Evolutionary conservation across 2,113 vertebrate species (phyloP).

Genomic region (Plestiodon gilberti): DNA sequence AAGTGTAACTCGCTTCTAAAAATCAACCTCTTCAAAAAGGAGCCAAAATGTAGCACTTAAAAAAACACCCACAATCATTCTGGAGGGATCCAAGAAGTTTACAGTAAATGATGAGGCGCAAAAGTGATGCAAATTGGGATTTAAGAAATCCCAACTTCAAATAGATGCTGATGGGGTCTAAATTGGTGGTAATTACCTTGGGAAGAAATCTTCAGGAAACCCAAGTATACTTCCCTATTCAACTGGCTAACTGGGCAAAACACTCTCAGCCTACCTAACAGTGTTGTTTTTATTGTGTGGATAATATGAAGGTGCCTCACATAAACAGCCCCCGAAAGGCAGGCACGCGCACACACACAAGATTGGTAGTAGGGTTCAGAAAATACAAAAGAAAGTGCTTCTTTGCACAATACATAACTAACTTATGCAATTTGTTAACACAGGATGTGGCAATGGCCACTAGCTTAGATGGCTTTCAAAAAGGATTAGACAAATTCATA

Average conservation of each 20-base stretch:
- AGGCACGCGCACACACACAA: no score
- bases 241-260: not conserved
- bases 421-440: conserved; percentile 6
- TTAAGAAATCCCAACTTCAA: not conserved
- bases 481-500: not conserved
- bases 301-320: not conserved
- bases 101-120: not conserved
- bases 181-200: not conserved
- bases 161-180: not conserved
- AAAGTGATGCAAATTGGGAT: not conserved
- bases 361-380: not conserved
- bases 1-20: not conserved
- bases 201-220: not conserved
- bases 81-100: not conserved
- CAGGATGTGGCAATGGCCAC: not conserved
- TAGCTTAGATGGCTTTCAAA: not conserved
- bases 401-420: not conserved
- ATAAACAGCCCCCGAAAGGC: no score
- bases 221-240: not conserved
- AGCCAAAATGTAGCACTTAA: not conserved
- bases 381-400: not conserved
- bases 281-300: not conserved
- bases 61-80: not conserved
- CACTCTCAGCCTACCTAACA: no score
- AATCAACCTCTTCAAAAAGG: not conserved